These are phyloP conservation scores for Aspiorhynchus laticeps DNA, from an alignment of 2,113 vertebrate genomes.

Conservation along the genomic window DNA sequence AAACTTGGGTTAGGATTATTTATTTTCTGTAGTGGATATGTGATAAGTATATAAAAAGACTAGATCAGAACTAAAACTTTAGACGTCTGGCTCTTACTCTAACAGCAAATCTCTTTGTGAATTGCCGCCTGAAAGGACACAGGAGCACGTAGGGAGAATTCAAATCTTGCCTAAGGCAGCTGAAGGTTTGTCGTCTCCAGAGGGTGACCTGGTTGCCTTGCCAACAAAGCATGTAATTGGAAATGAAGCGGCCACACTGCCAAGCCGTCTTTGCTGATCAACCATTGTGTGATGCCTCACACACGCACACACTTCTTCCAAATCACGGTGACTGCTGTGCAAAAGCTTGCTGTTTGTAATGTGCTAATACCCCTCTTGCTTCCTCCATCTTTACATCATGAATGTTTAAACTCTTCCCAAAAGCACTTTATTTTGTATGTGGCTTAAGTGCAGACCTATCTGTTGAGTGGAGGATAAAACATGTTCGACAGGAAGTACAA, in stretches of 20 bases:
- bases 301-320: not conserved
- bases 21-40: too few species aligned
- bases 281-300: constrained; percentile 9
- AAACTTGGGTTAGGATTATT: too few species aligned
- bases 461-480: constrained; percentile 20
- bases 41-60: not conserved
- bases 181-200: constrained; percentile 41
- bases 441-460: constrained; percentile 25
- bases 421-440: constrained; percentile 26
- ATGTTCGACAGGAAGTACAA: constrained; percentile 30
- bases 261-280: constrained; percentile 27
- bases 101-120: constrained; percentile 20
- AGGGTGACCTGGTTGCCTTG: constrained; percentile 48
- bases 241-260: constrained; percentile 34
- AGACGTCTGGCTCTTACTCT: not conserved
- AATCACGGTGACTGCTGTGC: not conserved
- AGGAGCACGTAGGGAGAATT: not conserved
- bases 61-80: not conserved
- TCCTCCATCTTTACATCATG: constrained; percentile 26
- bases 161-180: constrained; percentile 27
- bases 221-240: constrained; percentile 49
- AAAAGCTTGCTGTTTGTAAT: constrained; percentile 18
- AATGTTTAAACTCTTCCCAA: constrained; percentile 34
- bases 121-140: not conserved
- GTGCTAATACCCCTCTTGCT: not conserved